Conservation (phyloP, 2,113 vertebrate species). For the Rhea pennata region DNA sequence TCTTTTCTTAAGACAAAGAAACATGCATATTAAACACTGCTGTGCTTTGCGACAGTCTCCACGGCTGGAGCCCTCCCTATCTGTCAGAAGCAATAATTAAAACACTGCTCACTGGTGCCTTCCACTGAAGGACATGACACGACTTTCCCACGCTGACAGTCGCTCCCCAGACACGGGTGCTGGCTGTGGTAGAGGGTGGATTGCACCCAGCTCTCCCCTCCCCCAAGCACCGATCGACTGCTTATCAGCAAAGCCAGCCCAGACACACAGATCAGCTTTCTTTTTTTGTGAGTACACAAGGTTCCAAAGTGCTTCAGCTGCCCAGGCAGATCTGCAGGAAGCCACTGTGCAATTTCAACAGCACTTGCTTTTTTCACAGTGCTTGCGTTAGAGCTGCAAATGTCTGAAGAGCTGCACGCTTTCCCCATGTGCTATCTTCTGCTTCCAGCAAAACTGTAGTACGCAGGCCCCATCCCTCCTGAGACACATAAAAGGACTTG, state of each 20-base stretch:
- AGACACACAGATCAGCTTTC: not conserved
- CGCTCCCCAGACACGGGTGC: no score
- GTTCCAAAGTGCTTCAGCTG: not conserved
- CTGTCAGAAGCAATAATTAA: not conserved
- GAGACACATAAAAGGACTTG: not conserved
- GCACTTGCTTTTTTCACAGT: not conserved
- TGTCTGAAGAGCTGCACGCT: not conserved
- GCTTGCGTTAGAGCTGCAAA: not conserved
- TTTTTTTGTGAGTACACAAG: not conserved
- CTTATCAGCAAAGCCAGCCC: not conserved
- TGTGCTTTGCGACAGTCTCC: not conserved
- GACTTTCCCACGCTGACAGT: not conserved
- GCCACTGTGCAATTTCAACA: not conserved
- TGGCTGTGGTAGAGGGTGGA: not conserved
- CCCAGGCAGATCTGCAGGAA: not conserved
- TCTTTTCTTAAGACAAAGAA: not conserved
- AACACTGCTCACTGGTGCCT: not conserved
- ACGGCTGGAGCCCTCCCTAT: rapidly evolving
- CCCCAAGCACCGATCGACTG: not conserved
- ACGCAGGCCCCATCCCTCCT: rapidly evolving
- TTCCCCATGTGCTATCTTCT: not conserved
- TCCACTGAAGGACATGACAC: rapidly evolving
- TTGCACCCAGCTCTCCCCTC: not conserved
- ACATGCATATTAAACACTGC: rapidly evolving
- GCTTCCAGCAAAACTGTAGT: rapidly evolving